Base-by-base conservation (phyloP, 1,140 invertebrate species). In the Cydia amplana region DNA sequence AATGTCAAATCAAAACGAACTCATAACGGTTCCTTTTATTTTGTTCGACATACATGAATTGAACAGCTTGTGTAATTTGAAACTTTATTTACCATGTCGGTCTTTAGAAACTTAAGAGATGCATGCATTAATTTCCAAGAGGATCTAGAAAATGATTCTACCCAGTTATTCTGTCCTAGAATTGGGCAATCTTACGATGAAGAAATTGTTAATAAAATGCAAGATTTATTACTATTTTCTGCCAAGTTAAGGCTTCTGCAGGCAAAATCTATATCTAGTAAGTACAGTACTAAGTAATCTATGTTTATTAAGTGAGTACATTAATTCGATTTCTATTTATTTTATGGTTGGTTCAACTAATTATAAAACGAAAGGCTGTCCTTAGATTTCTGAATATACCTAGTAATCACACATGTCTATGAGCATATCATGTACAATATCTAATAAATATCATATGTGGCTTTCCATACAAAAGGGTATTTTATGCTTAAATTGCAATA, bases 161-260 rank as follows among this genome's bases (percentile, higher is more conserved):
- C 73, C 4, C 81, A 89, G 74, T 74, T 90, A 74, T 86, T 86
- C 70, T 79, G 77, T 0, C 82, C 82, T 0, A 86, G 82, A 81
- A 73, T 85, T 0, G 72, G 74, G 12, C 85, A 87, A 73, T 63
- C 76, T 10, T 87, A 86, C 32, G 88, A 91, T 84, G 83, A 88
- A 73, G 46, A 78, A 14, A 73, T 90, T 60, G 49, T 78, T 0
- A 87, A 88, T 49, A 90, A 86, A 81, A 60, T 84, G 12, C 78
- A 77, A 43, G 84, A 91, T 79, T 74, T 89, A 28, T 73, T 75
- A 0, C 75, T 90, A 12, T 80, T 82, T 74, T 85, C 80, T 16
- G 85, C 88, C 0, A 91, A 91, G 84, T 79, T 87, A 32, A 83
- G 81, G 55, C 74, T 90, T 12, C 80, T 91, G 60, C 77, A 80